Evolutionary conservation across 2,113 vertebrate species (phyloP).

Genomic region (Euleptes europaea): DNA sequence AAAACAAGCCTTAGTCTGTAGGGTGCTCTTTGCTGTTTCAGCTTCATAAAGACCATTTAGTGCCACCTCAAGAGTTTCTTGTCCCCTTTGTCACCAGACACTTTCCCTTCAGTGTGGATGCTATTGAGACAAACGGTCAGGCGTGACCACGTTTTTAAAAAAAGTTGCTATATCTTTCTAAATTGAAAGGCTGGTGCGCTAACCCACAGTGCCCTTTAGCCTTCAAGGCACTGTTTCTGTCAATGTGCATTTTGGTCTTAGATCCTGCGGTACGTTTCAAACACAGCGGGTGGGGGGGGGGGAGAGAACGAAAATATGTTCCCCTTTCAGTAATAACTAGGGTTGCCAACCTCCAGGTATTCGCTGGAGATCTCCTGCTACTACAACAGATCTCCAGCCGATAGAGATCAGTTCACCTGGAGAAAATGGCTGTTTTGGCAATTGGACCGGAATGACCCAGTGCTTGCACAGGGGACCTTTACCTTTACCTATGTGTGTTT

Average conservation of each 20-base stretch:
- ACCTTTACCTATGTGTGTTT: no score
- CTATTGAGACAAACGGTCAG: neutral
- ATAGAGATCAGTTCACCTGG: no score
- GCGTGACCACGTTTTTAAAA: neutral
- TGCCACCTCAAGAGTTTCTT: neutral
- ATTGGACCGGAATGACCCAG: no score
- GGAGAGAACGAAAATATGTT: neutral
- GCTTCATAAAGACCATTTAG: neutral
- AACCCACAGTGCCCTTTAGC: neutral
- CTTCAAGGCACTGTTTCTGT: neutral
- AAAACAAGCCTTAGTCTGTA: neutral
- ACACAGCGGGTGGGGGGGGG: no score
- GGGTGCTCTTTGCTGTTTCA: no score
- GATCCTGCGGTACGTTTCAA: constrained; percentile 4
- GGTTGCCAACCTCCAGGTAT: no score
- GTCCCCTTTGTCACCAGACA: neutral
- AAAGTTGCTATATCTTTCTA: neutral
- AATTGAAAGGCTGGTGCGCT: constrained; percentile 5
- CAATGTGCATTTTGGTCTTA: neutral
- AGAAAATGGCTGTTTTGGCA: no score
- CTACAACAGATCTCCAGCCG: no score
- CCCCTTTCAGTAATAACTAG: neutral
- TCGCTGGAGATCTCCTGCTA: no score
- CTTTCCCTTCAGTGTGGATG: neutral
- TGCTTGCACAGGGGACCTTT: no score